Base-by-base conservation (phyloP, 2,113 vertebrate genomes). In the Ceratotherium simum region DNA sequence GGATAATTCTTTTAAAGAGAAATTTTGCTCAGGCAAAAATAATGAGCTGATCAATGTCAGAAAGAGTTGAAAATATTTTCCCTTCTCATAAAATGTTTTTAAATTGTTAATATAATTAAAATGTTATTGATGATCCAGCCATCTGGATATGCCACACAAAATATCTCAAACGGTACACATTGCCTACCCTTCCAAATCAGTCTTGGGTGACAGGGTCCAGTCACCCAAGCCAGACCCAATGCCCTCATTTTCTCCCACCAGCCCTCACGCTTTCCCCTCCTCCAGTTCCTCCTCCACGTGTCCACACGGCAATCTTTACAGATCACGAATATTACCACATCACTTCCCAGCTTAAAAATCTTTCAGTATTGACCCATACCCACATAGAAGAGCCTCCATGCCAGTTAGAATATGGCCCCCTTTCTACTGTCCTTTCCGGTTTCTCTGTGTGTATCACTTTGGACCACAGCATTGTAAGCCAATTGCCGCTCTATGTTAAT, bases 31-130 rank as follows among this genome's bases (percentile, higher is more conserved):
- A 79, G 67, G 36, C 51, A 90, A 88, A 92, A 93, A 75, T 86
- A 88, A 93, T 25, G 58, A 16, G 36, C 31, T 92, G 60, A 85
- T 42, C 58, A 64, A 18, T 33, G 54, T 11, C 39, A 62, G 18
- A 91, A 92, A 87, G 51, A 69, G 31, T 33, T 84, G 69, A 92
- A 94, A 83, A 56, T 58, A 92, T 56, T 86, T 96, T 69, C 64
- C 48, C 48, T 88, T 84, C 31, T 84, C n/a, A 92, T 56, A 69
- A 89, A 78, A 81, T 79, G 39, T 67, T 87, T 84, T 91, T 2
- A 90, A 96, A 84, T 75, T 93, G 16, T 17, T 33, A 84, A 36
- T 62, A 88, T 60, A 95, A 81, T 78, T 58, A 94, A 94, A 94
- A 90, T 69, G 3, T 48, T 85, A 80, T 17, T 70, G 21, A 76